These are phyloP conservation scores for Camelus dromedarius DNA, from an alignment of 2,113 vertebrate species.

Conservation along the genomic window DNA sequence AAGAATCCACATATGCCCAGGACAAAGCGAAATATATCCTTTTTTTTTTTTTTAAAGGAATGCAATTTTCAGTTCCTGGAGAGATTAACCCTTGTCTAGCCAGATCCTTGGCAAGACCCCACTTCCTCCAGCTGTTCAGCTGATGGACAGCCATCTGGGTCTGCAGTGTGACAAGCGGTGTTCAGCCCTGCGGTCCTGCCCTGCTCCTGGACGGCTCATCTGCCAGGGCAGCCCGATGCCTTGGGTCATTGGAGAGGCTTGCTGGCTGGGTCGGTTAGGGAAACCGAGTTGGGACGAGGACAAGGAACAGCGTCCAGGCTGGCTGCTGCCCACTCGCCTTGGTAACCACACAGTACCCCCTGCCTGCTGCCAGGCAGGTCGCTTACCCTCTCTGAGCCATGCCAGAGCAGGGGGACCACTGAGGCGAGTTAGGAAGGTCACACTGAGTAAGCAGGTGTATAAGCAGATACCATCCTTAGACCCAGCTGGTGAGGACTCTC, in stretches of 20 bases:
- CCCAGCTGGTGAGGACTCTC: not conserved
- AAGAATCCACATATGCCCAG: slow-evolving; percentile 69
- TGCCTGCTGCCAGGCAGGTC: not conserved
- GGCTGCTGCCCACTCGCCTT: not conserved
- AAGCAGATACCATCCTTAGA: accelerated
- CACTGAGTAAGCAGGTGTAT: not conserved
- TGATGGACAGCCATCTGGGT: not conserved
- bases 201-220: too few relatives aligned
- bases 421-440: too few relatives aligned
- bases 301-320: not conserved
- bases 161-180: too few relatives aligned
- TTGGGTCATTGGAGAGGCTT: not conserved
- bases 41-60: slow-evolving; percentile 52
- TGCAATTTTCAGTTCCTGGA: slow-evolving; percentile 73
- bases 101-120: not conserved
- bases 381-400: not conserved
- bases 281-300: not conserved
- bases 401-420: too few relatives aligned
- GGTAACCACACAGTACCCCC: accelerated
- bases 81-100: slow-evolving; percentile 75
- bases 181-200: not conserved
- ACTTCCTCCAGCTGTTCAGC: not conserved
- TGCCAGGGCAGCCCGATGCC: accelerated
- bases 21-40: slow-evolving; percentile 80
- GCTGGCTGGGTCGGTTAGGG: not conserved